A percentile compares a stretch with the other conserved stretches of the same genome.
These are phyloP conservation scores for Polypterus bichir DNA, from an alignment of 2,113 vertebrate species.

Conservation along the genomic window DNA sequence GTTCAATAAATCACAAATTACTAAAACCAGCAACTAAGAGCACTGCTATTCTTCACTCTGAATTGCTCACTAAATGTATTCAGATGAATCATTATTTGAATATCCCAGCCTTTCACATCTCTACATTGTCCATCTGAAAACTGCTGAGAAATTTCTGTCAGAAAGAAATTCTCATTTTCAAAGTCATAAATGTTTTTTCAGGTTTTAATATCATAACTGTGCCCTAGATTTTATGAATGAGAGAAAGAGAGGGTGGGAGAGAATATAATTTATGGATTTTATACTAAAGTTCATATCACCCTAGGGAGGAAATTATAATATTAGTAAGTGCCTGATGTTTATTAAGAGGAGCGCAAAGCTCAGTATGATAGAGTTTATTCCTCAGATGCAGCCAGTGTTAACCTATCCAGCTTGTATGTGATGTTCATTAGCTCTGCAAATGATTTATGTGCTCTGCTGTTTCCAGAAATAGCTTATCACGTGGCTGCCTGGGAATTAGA, in stretches of 20 bases:
- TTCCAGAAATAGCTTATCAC: not conserved
- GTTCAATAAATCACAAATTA: no score
- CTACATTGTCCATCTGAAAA: no score
- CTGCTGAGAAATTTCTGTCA: no score
- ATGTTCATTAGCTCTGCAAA: not conserved
- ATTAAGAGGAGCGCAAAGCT: not conserved
- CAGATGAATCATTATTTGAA: no score
- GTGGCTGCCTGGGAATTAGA: no score
- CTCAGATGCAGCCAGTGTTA: not conserved
- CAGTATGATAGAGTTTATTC: not conserved
- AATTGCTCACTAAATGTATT: no score
- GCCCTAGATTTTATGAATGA: slow-evolving; percentile 1
- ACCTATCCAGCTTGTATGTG: not conserved
- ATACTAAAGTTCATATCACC: not conserved
- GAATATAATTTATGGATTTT: not conserved
- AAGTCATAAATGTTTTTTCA: no score
- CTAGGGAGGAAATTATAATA: not conserved
- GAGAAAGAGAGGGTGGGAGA: not conserved
- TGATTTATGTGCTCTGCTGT: not conserved
- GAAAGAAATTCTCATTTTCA: no score
- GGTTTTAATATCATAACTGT: not conserved
- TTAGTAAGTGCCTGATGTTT: not conserved
- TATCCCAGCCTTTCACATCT: no score
- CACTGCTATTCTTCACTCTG: no score
- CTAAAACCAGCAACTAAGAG: no score